A percentile compares a stretch with the other conserved stretches of the same genome.
phyloP scores from a whole-genome alignment of 1,140 invertebrate genomes.

The Eriosoma lanigerum region DNA sequence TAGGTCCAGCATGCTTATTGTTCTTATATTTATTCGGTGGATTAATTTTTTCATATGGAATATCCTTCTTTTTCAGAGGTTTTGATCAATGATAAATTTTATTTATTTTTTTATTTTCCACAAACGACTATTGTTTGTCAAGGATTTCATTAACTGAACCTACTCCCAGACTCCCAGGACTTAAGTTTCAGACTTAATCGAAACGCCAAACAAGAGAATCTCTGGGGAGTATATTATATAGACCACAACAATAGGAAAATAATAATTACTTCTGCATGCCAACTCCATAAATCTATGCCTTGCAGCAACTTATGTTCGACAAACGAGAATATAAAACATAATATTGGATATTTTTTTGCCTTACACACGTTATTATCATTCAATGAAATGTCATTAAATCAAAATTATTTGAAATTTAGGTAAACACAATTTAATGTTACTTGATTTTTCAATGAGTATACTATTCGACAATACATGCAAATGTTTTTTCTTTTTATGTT shows the following conservation, averaged over 20 bases:
- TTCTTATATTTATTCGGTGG: too few relatives aligned
- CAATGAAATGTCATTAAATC: background rate
- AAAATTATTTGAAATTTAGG: background rate
- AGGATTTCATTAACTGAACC: constrained; percentile 39
- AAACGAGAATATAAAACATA: background rate
- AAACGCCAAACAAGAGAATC: constrained; percentile 30
- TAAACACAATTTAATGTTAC: background rate
- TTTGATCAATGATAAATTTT: background rate
- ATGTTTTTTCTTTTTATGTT: too few relatives aligned
- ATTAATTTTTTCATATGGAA: too few relatives aligned
- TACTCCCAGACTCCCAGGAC: too few relatives aligned
- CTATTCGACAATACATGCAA: too few relatives aligned
- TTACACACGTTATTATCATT: background rate
- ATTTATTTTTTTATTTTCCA: background rate
- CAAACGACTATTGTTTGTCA: background rate
- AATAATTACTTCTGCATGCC: constrained; percentile 25
- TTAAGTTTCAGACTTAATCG: constrained; percentile 29
- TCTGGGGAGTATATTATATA: background rate
- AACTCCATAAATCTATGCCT: constrained; percentile 25
- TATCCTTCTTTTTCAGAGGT: background rate
- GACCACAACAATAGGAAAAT: constrained; percentile 42
- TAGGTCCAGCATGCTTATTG: too few relatives aligned
- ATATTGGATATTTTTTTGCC: constrained; percentile 6
- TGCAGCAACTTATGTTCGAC: background rate
- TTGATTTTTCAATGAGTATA: background rate